Conservation (phyloP, 1,140 invertebrate species). For the Stegodyphus mimosarum region DNA sequence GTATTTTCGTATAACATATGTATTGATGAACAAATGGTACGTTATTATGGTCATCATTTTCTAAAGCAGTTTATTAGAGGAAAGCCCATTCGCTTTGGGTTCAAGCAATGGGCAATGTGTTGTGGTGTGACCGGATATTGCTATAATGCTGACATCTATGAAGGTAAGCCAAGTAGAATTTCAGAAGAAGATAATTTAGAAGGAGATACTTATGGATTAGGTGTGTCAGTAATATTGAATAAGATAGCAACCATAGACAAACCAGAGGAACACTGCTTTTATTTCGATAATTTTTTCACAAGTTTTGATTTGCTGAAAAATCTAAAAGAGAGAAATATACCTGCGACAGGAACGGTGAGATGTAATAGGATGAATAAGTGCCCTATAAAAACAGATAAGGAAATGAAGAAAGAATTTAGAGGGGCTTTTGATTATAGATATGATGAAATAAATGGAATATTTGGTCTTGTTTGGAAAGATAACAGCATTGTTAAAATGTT, state of each 20-base stretch:
- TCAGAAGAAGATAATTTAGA: constrained; percentile 18
- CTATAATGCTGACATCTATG: constrained; percentile 19
- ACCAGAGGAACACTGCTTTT: constrained; percentile 18
- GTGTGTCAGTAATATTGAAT: constrained; percentile 19
- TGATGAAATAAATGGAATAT: constrained; percentile 39
- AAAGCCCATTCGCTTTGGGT: constrained; percentile 17
- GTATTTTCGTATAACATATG: constrained; percentile 20
- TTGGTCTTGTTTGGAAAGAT: constrained; percentile 38
- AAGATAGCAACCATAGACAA: constrained; percentile 19
- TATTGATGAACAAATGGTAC: constrained; percentile 19
- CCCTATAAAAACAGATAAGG: constrained; percentile 30
- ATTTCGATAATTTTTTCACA: constrained; percentile 23
- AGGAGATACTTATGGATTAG: constrained; percentile 17
- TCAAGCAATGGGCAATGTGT: constrained; percentile 15
- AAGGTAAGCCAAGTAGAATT: constrained; percentile 19
- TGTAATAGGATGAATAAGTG: constrained; percentile 42
- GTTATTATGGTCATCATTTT: constrained; percentile 20
- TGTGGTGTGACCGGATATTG: constrained; percentile 13
- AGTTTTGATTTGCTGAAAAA: constrained; percentile 41
- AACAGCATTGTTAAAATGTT: constrained; percentile 40
- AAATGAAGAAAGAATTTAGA: constrained; percentile 41
- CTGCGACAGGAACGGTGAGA: constrained; percentile 30
- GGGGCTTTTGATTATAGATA: constrained; percentile 38
- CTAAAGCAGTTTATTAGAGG: constrained; percentile 19
- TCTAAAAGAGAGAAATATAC: constrained; percentile 39